Evolutionary conservation across 1,140 invertebrate species (phyloP), one percentile per base, ranked within the genome.

Genomic region (Drosophila miranda): DNA sequence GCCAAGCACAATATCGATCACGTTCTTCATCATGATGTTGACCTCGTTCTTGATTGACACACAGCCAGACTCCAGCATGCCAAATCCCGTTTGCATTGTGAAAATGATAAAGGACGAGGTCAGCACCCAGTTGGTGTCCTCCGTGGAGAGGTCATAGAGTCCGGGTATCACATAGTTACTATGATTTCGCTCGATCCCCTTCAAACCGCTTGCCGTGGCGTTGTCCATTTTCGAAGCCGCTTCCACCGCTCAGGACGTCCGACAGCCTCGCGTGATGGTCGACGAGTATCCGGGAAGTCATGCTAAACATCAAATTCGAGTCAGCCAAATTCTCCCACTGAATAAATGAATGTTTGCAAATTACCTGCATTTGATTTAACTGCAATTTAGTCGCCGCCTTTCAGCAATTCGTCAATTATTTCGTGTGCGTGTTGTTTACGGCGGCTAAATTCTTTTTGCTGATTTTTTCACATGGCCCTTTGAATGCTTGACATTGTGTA

Each of bases 11-110:
- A 99, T 97, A 74, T 98, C 97, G 1, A 97, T 96, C 0, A 98
- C 94, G 83, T 98, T 98, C 91, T 98, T 98, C 95, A 98, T 97
- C 97, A 98, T 98, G n/a, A 98, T 98, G 81, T 98, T 98, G 0
- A 98, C 96, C 93, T 98, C 97, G 83, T 98, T 98, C 91, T 98
- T 98, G 28, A 97, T 93, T 1, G 96, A 97, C 0, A 98, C 97
- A 76, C 96, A 97, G 6, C 97, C 97, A 1, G 96, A 97, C 90
- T 98, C 97, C 54, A 98, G 89, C 93, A 98, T 95, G 6, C 97
- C 97, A 83, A 98, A 98, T 50, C 97, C 98, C 72, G 97, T 98
- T 93, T 98, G 97, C 98, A 99, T 99, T 0, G 97, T 98, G 89
- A 98, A 98, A 60, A 99, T 98, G 71, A 98, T 98, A 87, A 99